Evolutionary conservation across 1,140 invertebrate genomes (phyloP).

Genomic region (Lamellibrachia luymesi): DNA sequence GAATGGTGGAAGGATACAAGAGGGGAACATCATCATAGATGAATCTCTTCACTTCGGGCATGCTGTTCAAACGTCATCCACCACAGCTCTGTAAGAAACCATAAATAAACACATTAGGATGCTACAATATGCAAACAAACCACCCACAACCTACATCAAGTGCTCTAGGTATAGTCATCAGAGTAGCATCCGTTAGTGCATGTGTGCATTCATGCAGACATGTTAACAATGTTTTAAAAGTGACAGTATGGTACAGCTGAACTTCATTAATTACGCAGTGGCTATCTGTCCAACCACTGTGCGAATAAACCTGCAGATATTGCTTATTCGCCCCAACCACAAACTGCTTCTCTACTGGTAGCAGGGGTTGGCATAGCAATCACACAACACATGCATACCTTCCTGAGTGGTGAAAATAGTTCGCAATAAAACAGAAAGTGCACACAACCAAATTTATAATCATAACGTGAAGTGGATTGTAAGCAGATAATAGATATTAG

Average conservation of each 20-base stretch:
- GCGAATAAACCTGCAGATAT: background rate
- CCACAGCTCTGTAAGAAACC: constrained; percentile 22
- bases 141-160: no score
- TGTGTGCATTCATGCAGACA: background rate
- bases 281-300: background rate
- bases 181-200: no score
- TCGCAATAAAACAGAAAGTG: no score
- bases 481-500: no score
- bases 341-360: no score
- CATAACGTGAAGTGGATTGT: no score
- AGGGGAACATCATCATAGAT: constrained; percentile 24
- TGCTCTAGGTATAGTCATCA: no score
- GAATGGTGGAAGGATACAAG: constrained; percentile 28
- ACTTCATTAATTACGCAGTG: background rate
- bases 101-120: background rate
- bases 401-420: no score
- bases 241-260: background rate
- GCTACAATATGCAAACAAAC: background rate
- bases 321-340: no score
- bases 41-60: constrained; percentile 28
- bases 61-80: constrained; percentile 30
- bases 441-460: no score
- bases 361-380: no score
- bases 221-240: background rate
- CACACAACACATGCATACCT: no score